Base-by-base conservation (phyloP, 2,888 invertebrate genomes). In the Thera obeliscata region DNA sequence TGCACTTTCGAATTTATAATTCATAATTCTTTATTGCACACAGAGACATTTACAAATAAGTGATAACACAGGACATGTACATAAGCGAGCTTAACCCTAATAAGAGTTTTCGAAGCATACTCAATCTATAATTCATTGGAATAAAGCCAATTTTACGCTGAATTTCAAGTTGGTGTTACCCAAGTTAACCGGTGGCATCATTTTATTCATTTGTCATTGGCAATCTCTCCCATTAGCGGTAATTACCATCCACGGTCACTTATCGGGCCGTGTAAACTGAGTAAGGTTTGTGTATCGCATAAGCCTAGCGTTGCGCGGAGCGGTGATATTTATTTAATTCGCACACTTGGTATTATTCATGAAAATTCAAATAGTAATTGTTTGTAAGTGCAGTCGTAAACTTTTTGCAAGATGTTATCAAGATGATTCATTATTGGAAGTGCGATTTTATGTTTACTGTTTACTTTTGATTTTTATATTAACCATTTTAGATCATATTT, bases 171-270 rank as follows among this genome's bases (percentile, higher is more conserved):
- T 9, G 41, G 43, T 61, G 46, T 55, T 55, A 43, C 61, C 35
- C 43, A 35, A 35, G 64, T 11, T 41, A 33, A 38, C 52, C 52
- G 55, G 69, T 65, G 71, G 72, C 73, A 80, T 77, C 81, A 76
- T 76, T 80, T 77, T 77, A 77, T 81, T 72, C 82, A 83, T 84
- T 83, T 84, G 84, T 84, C 84, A 84, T 74, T 70, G 71, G 82
- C 80, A 83, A 84, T 84, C 83, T 78, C 71, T 74, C 69, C 81
- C 82, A 83, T 84, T 84, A 84, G 79, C 65, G 74, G 78, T 79
- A 84, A 84, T 84, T 84, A 84, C 80, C 66, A 69, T 70, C 71
- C 75, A 74, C 77, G 77, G 76, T 78, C 78, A 80, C 77, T 83
- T 82, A 81, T 71, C 70, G 63, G 57, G 38, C 50, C 67, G 71